phyloP scores from a whole-genome alignment of 2,888 invertebrate species.

The Phrixothrix hirtus region DNA sequence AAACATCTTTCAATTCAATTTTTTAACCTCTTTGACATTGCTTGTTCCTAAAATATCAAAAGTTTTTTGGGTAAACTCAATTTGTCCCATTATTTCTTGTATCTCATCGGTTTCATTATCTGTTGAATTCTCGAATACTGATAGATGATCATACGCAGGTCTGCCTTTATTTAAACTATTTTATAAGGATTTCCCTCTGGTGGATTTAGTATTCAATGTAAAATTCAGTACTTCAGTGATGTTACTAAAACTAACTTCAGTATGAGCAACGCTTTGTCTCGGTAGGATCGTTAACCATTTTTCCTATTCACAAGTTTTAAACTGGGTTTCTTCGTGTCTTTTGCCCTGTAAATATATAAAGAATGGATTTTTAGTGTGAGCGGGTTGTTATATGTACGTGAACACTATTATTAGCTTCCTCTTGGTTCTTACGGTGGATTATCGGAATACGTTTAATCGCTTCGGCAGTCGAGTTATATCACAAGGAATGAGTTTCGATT shows the following conservation, averaged over 20 bases:
- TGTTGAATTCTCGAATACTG: not conserved
- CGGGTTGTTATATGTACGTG: too few relatives aligned
- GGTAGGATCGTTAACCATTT: not conserved
- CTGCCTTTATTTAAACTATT: not conserved
- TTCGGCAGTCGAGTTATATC: too few relatives aligned
- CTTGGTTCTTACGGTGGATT: too few relatives aligned
- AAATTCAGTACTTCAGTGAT: too few relatives aligned
- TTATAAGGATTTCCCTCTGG: not conserved
- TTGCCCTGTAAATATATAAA: too few relatives aligned
- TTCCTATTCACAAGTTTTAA: too few relatives aligned
- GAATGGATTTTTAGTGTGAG: too few relatives aligned
- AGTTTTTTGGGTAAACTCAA: not conserved
- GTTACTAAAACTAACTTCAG: not conserved
- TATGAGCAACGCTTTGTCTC: not conserved
- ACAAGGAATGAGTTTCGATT: too few relatives aligned
- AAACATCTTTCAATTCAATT: not conserved
- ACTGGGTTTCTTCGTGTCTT: too few relatives aligned
- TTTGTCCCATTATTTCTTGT: not conserved
- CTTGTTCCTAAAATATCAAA: too few relatives aligned
- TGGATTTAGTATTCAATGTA: not conserved
- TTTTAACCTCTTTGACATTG: not conserved
- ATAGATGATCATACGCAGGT: too few relatives aligned
- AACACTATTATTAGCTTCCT: slow-evolving; percentile 1
- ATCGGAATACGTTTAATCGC: not conserved
- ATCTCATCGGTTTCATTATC: not conserved